Evolutionary conservation across 2,797 vertebrate genomes (phyloP), one percentile per base, ranked within the genome.

Genomic region (Enteromius treurensis): DNA sequence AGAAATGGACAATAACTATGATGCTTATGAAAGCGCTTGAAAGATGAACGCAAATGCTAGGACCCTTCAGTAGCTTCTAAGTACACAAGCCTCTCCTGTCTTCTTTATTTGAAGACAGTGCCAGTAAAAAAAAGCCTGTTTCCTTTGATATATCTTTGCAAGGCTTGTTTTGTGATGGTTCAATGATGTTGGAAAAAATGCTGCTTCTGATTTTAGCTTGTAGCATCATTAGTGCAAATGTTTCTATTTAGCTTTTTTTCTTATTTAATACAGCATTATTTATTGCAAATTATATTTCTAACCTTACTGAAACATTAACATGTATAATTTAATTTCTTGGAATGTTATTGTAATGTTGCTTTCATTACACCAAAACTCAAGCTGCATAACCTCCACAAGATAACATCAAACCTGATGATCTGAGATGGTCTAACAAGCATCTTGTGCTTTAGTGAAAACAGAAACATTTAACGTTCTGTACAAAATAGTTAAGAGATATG

Each of bases 31-130:
- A 79, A 37, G 26, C 0, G 19, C 45, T 45, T 65, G 3, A 34
- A 19, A 15, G 26, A 51, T 70, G 21, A 68, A 42, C 69, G 34
- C 45, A 69, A 42, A 69, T 80, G n/a, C 21, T 55, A 69, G 53
- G 49, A 68, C 49, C 78, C 8, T 80, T 68, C 49, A 80, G 21
- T 51, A 58, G 47, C 64, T 68, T 68, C 21, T 29, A 42, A 80
- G 47, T 13, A 70, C 29, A 58, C 37, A 80, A 34, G 26, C 23
- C 3, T 40, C 51, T 58, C 73, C 32, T 49, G 42, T n/a, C 32
- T 19, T 55, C 34, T 80, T 70, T 40, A 19, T 58, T 42, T 80
- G 15, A 34, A 26, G 19, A 78, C 29, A 11, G 34, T 10, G 34
- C 5, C 14, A 45, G 32, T 40, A 60, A 42, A 55, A 42, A 60